Base-by-base conservation (phyloP, 2,113 vertebrate genomes). In the Microtus montanus region DNA sequence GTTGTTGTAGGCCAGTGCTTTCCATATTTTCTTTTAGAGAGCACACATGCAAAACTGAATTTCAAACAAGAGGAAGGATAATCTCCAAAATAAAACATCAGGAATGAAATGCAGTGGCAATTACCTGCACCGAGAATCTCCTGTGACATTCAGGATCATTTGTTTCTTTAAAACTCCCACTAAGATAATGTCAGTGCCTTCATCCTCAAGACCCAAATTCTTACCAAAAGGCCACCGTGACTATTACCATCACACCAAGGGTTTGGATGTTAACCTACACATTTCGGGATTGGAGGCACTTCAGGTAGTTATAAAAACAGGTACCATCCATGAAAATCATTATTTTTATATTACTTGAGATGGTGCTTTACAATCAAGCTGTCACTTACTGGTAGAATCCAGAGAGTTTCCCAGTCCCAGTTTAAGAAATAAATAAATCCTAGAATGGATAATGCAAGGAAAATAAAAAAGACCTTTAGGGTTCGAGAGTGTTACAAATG, bases 381-480 rank as follows among this genome's bases (percentile, higher is more conserved):
- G 63, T 68, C 63, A 47, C 41, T 47, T 68, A 13, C 41, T 22
- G 4, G 28, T 47, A 35, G 17, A 35, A 70, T 15, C 47, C 64
- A 68, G 64, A 66, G 10, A 52, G 12, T 70, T 47, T 68, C 33
- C 9, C 5, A 87, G 15, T 58, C 41, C 35, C 52, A 89, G 2
- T 70, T 58, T 19, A 68, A 5, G 58, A 87, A 96, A n/a, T 74
- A 11, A 95, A 94, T 74, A 85, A 30, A 92, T 66, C 91, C 9
- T 26, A 2, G 26, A 66, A 22, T 87, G 4, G 52, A 58, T 96
- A 91, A 78, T 54, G 38, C 35, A 89, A 49, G 33, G 22, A 66
- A 44, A 89, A 38, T 12, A 80, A 85, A 95, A 24, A 24, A 47
- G 73, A 41, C 2, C 14, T 61, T 26, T 73, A 78, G n/a, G 61